Evolutionary conservation across 2,797 vertebrate genomes (phyloP).

Genomic region (Ateles fusciceps): DNA sequence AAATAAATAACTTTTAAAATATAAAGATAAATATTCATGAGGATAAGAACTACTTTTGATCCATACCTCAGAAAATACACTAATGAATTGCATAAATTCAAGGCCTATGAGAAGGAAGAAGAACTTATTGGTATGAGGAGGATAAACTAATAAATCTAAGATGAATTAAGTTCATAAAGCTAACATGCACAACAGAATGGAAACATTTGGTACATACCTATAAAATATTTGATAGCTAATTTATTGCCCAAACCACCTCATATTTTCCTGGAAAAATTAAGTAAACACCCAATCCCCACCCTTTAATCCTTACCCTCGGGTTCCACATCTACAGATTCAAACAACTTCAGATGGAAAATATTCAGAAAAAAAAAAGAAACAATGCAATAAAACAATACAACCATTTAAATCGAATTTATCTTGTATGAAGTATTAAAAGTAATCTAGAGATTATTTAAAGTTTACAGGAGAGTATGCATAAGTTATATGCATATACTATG

Average conservation of each 20-base stretch:
- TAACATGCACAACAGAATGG: not conserved
- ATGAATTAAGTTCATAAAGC: not conserved
- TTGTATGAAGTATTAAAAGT: not conserved
- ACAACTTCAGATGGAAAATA: not conserved
- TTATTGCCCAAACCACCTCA: not conserved
- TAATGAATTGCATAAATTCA: not conserved
- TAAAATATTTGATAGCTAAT: not conserved
- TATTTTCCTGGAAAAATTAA: constrained; percentile 15
- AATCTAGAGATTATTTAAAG: not conserved
- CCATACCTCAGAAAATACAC: not conserved
- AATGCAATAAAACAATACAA: not conserved
- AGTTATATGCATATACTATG: not conserved
- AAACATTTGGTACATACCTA: not conserved
- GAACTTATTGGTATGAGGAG: not conserved
- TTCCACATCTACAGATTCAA: not conserved
- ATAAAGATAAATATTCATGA: not conserved
- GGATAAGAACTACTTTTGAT: not conserved
- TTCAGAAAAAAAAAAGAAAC: not conserved
- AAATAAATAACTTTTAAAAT: constrained; percentile 2
- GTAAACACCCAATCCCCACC: not conserved
- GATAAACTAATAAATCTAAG: not conserved
- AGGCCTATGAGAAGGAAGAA: not conserved
- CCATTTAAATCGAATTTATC: not conserved
- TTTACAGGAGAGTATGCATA: not conserved
- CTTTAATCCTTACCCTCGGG: not conserved